Base-by-base conservation (phyloP, 23 tunicate genomes). In the Styela clava region DNA sequence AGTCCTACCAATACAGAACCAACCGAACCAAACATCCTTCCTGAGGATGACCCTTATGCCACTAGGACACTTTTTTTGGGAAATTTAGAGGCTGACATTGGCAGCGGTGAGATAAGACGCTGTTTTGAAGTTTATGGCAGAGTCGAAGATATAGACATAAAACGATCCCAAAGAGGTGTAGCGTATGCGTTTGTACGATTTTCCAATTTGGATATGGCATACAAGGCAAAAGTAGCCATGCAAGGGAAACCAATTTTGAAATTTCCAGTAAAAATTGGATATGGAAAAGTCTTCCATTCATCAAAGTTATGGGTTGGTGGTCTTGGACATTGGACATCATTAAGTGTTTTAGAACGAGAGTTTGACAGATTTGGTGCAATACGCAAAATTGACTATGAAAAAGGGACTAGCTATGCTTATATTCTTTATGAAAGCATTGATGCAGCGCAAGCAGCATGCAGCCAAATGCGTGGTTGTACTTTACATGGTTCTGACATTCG, bases 291-390 rank as follows among this genome's bases (percentile, higher is more conserved):
- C 1, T 84, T 96, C 78, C 73, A 71, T 25, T 83, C 94, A 24
- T 81, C 89, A 56, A 86, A 85, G 52, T 52, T 96, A 0, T 96
- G 99, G 99, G 97, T 96, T 32, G 99, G 99, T 81, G 99, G 99
- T 1, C 88, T 96, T 0, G 99, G 99, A 37, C 61, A 74, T 12
- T 92, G 96, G 96, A 92, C 96, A 30, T 87, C 87, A 0, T 63
- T 85, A 30, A 73, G 73, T 21, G 89, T 86, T 24, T 64, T 96
- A 28, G 94, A 96, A 69, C 51, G 90, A 26, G 99, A 91, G 87
- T 96, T 92, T 79, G 92, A 92, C 51, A 76, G 92, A 69, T 96
- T 91, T 84, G 99, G 99, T 65, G 78, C 97, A 20, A 96, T 96
- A 69, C 86, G 85, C 1, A 84, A 85, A 33, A 96, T 96, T 24